These are phyloP conservation scores for Nebria ingens DNA, from an alignment of 1,140 invertebrate species.

Conservation along the genomic window DNA sequence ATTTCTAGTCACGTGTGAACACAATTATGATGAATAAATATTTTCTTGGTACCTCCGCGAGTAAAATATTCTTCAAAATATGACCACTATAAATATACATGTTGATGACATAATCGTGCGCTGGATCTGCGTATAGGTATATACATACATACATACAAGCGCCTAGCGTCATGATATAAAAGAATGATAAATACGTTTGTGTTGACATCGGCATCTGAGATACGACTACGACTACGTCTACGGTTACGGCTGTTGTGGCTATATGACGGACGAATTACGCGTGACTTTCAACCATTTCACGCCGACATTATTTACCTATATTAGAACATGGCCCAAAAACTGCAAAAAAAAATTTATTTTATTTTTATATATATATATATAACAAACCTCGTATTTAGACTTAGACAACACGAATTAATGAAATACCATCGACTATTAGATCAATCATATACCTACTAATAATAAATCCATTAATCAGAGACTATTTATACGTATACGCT, in stretches of 20 bases:
- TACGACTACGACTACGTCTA: background rate
- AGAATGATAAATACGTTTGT: background rate
- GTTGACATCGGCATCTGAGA: constrained; percentile 3
- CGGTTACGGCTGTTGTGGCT: too few relatives aligned
- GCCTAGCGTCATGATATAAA: background rate
- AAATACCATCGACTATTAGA: background rate
- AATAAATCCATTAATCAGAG: background rate
- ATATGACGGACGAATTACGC: too few relatives aligned
- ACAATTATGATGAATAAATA: constrained; percentile 2
- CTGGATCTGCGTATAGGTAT: background rate
- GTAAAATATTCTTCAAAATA: constrained; percentile 1
- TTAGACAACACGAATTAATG: too few relatives aligned
- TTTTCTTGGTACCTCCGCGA: background rate
- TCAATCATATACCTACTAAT: background rate
- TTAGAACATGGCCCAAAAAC: too few relatives aligned
- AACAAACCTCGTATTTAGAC: background rate
- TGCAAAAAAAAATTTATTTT: too few relatives aligned
- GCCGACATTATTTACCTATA: background rate
- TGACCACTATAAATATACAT: background rate
- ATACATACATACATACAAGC: too few relatives aligned
- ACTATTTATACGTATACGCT: background rate
- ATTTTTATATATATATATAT: too few relatives aligned
- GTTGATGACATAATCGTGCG: constrained; percentile 4
- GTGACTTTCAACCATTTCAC: too few relatives aligned
- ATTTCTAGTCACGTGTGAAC: constrained; percentile 3